These are phyloP conservation scores for Philereme transversata DNA, from an alignment of 2,888 invertebrate genomes.

Conservation along the genomic window DNA sequence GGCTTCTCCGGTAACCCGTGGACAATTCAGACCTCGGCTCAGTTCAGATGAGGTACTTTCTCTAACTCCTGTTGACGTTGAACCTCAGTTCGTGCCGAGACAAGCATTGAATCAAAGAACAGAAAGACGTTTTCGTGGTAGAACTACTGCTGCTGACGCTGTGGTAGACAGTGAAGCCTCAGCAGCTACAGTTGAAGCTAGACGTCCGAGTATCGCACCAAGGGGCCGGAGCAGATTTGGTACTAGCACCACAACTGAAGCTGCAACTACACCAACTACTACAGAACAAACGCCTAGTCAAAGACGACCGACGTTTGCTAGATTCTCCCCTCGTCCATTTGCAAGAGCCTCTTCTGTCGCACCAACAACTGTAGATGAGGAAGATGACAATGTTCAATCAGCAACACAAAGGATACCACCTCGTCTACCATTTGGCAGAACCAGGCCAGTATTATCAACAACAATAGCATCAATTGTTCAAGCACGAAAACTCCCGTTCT, in stretches of 20 bases:
- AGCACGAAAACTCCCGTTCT: slow-evolving; percentile 64
- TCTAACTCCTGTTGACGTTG: slow-evolving; percentile 78
- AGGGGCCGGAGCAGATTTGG: slow-evolving; percentile 69
- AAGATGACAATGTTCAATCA: slow-evolving; percentile 43
- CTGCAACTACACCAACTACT: slow-evolving; percentile 42
- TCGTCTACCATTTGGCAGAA: slow-evolving; percentile 62
- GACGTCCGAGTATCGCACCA: slow-evolving; percentile 59
- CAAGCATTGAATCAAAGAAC: slow-evolving; percentile 48
- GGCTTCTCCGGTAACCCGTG: slow-evolving; percentile 64
- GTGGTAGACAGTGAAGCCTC: slow-evolving; percentile 70
- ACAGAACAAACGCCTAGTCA: slow-evolving; percentile 51
- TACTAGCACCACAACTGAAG: slow-evolving; percentile 56
- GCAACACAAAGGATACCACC: slow-evolving; percentile 52
- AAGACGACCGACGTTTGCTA: slow-evolving; percentile 65
- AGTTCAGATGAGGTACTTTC: slow-evolving; percentile 80
- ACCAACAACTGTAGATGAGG: slow-evolving; percentile 35
- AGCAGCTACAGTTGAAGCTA: slow-evolving; percentile 69
- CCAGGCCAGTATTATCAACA: slow-evolving; percentile 49
- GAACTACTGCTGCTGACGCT: slow-evolving; percentile 51
- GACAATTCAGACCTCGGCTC: slow-evolving; percentile 63
- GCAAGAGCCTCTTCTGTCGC: slow-evolving; percentile 49
- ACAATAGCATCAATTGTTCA: slow-evolving; percentile 43
- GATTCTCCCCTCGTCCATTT: slow-evolving; percentile 77
- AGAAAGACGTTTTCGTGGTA: slow-evolving; percentile 52
- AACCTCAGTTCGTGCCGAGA: slow-evolving; percentile 56